Percentiles rank a stretch among this genome's conserved stretches.
phyloP scores from a whole-genome alignment of 2,113 vertebrate species.

The Odontesthes bonariensis region DNA sequence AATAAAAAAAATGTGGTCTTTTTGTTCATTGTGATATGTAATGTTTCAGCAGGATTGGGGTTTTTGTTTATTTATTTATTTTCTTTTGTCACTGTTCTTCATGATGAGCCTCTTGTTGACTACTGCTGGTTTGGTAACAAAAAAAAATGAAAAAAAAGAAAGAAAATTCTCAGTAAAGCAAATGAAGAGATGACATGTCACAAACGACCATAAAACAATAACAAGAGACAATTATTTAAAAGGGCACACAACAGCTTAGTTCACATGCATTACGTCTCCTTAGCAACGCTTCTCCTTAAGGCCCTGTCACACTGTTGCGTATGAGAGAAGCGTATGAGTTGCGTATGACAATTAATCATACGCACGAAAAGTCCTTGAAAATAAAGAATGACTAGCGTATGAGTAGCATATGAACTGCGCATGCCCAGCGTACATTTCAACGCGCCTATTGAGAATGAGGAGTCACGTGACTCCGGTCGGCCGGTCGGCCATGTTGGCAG shows the following conservation, averaged over 20 bases:
- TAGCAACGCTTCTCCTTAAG: slow-evolving; percentile 23
- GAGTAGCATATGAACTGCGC: too few species aligned
- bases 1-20: slow-evolving; percentile 6
- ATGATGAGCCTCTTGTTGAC: slow-evolving; percentile 18
- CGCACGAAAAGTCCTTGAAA: too few species aligned
- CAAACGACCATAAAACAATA: neutral
- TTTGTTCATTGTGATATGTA: slow-evolving; percentile 25
- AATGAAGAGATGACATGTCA: neutral
- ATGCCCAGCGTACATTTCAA: too few species aligned
- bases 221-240: neutral
- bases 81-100: slow-evolving; percentile 32
- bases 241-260: neutral
- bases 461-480: too few species aligned
- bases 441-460: too few species aligned
- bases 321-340: too few species aligned
- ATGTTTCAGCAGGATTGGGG: slow-evolving; percentile 29
- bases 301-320: too few species aligned
- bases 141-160: neutral
- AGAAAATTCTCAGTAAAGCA: slow-evolving; percentile 27
- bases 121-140: neutral
- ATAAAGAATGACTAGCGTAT: too few species aligned
- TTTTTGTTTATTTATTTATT: slow-evolving; percentile 30
- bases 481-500: too few species aligned
- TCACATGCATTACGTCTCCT: neutral
- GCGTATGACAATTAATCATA: too few species aligned